These are phyloP conservation scores for Nematostella vectensis DNA, from an alignment of 92 coral and sea anemone species.

Conservation along the genomic window DNA sequence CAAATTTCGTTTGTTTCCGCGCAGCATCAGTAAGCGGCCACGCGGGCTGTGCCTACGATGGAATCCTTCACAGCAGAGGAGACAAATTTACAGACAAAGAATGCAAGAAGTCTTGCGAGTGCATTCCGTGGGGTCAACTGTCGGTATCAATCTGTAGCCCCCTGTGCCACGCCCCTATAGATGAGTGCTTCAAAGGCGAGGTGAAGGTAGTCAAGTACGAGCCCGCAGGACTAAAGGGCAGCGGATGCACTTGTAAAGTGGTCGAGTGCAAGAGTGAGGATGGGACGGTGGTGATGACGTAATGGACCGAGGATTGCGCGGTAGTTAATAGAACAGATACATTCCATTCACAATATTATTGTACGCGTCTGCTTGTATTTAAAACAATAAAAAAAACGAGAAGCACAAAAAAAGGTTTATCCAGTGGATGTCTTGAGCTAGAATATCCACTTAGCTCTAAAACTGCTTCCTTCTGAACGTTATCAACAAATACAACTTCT, in stretches of 20 bases:
- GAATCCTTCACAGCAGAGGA: not conserved
- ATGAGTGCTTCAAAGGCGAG: not conserved
- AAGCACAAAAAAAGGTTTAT: too few species aligned
- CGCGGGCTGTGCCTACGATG: not conserved
- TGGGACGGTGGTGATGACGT: not conserved
- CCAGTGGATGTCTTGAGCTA: too few species aligned
- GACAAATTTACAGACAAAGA: not conserved
- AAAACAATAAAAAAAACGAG: too few species aligned
- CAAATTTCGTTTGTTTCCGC: too few species aligned
- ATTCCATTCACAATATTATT: too few species aligned
- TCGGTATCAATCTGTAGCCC: not conserved
- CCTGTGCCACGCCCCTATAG: not conserved
- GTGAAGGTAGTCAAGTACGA: not conserved
- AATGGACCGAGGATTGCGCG: too few species aligned
- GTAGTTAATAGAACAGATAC: too few species aligned
- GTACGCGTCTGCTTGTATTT: too few species aligned
- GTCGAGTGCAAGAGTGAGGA: not conserved
- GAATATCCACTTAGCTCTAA: too few species aligned
- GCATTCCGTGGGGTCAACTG: not conserved
- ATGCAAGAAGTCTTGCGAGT: not conserved
- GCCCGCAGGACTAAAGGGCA: not conserved
- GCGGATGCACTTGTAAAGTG: not conserved
- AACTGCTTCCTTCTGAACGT: too few species aligned
- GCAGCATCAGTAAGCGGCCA: too few species aligned
- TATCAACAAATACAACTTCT: not conserved